Evolutionary conservation across 2,888 invertebrate species (phyloP).

Genomic region (Heliothis peltigera): DNA sequence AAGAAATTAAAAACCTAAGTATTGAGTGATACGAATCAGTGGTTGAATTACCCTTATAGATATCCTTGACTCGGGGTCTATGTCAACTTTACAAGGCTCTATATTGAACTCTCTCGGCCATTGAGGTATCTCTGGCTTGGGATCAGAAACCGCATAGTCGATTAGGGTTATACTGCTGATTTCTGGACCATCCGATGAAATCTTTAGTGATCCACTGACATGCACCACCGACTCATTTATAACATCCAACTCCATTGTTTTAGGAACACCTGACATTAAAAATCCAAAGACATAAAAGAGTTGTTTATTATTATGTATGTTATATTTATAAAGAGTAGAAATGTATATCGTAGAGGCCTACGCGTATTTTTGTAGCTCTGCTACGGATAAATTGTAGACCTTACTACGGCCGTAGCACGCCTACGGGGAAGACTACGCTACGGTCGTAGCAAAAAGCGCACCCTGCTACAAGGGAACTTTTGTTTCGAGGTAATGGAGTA

Average conservation of each 20-base stretch:
- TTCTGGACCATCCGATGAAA: conserved; percentile 89
- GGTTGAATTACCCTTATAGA: conserved; percentile 77
- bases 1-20: no score
- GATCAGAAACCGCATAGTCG: conserved; percentile 82
- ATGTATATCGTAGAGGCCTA: not conserved
- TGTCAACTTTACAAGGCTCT: conserved; percentile 82
- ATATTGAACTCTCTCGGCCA: conserved; percentile 90
- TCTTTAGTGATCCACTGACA: conserved; percentile 85
- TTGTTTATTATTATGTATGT: no score
- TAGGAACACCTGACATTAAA: conserved; percentile 82
- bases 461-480: not conserved
- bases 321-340: not conserved
- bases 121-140: conserved; percentile 80
- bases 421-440: not conserved
- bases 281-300: no score
- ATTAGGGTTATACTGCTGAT: conserved; percentile 83
- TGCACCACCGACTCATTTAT: conserved; percentile 89
- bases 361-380: not conserved
- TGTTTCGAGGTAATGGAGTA: no score
- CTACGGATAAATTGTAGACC: not conserved
- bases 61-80: conserved; percentile 83
- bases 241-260: conserved; percentile 82
- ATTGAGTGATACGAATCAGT: not conserved
- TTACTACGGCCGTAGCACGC: conserved; percentile 16
- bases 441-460: not conserved